phyloP scores from a whole-genome alignment of 2,797 vertebrate genomes.

The Denticeps clupeoides region DNA sequence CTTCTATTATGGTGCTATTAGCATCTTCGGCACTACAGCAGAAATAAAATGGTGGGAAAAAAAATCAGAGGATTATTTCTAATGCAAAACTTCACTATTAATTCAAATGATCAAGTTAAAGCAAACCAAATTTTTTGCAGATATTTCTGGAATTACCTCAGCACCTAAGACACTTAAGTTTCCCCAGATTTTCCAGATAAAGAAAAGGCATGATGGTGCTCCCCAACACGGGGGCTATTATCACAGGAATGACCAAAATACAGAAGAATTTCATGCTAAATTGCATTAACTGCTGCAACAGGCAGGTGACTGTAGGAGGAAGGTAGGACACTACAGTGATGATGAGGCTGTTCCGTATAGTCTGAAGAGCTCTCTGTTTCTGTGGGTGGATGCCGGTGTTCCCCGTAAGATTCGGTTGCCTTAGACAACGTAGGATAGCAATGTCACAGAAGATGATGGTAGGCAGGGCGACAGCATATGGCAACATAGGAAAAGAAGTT shows the following conservation, averaged over 20 bases:
- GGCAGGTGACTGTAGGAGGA: slow-evolving; percentile 17
- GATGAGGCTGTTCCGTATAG: slow-evolving; percentile 39
- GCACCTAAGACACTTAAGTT: neutral
- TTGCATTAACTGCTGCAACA: slow-evolving; percentile 14
- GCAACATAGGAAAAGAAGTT: too few species aligned
- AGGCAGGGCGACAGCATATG: slow-evolving; percentile 25
- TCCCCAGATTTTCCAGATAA: neutral
- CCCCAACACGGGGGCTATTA: slow-evolving; percentile 7
- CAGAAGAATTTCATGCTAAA: slow-evolving; percentile 17
- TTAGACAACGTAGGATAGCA: slow-evolving; percentile 34
- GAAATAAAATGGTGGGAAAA: too few species aligned
- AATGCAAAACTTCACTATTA: too few species aligned
- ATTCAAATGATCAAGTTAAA: too few species aligned
- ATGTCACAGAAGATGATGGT: slow-evolving; percentile 39
- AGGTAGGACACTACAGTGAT: slow-evolving; percentile 35
- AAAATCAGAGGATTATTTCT: too few species aligned
- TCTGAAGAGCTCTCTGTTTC: slow-evolving; percentile 47
- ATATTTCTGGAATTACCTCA: too few species aligned
- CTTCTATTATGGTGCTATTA: too few species aligned
- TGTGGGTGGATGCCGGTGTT: slow-evolving; percentile 38
- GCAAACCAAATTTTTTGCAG: too few species aligned
- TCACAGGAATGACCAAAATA: slow-evolving; percentile 13
- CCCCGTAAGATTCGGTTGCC: slow-evolving; percentile 22
- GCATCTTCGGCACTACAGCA: too few species aligned
- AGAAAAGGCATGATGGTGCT: slow-evolving; percentile 1